Percentiles rank a stretch among this genome's conserved stretches.
Conservation (phyloP, 2,888 invertebrate species). For the Aphidius colemani region DNA sequence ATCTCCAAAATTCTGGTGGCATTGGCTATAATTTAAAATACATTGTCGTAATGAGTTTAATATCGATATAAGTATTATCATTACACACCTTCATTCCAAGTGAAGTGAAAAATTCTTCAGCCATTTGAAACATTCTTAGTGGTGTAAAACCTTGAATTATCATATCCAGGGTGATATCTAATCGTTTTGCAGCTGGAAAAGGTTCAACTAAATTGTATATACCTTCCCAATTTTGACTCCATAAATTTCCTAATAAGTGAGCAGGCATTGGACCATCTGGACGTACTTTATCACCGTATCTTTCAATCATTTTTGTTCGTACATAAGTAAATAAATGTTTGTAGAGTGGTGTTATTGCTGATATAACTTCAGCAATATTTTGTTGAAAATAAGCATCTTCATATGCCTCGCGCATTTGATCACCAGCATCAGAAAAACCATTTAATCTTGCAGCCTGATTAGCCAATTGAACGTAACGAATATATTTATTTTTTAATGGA, state of each 20-base stretch:
- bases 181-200: constrained; percentile 70
- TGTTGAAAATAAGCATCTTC: constrained; percentile 72
- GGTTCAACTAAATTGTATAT: constrained; percentile 77
- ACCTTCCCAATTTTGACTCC: constrained; percentile 83
- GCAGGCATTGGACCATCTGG: constrained; percentile 81
- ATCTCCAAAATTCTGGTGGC: constrained; percentile 83
- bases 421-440: constrained; percentile 79
- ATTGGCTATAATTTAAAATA: constrained; percentile 61
- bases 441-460: constrained; percentile 79
- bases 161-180: constrained; percentile 82
- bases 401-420: constrained; percentile 77
- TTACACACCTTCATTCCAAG: constrained; percentile 68
- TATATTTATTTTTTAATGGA: constrained; percentile 74
- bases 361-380: constrained; percentile 63
- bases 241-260: constrained; percentile 83
- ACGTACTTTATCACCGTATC: constrained; percentile 69
- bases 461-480: constrained; percentile 77
- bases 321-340: constrained; percentile 84
- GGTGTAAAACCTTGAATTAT: constrained; percentile 75
- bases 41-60: too few species aligned
- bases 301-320: constrained; percentile 67
- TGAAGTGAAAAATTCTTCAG: constrained; percentile 82
- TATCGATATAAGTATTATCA: too few species aligned
- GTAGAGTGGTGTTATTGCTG: constrained; percentile 69
- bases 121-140: constrained; percentile 78